Percentiles rank a stretch among this genome's conserved stretches.
phyloP scores from a whole-genome alignment of 2,888 invertebrate species.

The Masnerella sp. region DNA sequence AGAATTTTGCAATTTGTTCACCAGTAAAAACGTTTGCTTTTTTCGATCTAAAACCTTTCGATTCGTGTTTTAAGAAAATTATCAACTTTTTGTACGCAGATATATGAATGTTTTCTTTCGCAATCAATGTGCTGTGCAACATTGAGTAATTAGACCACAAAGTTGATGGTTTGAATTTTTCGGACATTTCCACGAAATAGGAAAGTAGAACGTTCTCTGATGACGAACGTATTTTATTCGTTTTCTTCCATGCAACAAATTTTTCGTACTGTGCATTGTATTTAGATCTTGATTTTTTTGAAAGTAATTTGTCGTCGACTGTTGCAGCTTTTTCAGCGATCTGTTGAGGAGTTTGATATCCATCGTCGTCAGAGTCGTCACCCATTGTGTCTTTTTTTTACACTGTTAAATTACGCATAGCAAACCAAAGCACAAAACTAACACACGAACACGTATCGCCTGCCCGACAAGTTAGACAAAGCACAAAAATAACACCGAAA shows the following conservation, averaged over 20 bases:
- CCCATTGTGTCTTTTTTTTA: not conserved
- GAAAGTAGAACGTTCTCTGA: slow-evolving; percentile 25
- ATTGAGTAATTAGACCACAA: slow-evolving; percentile 42
- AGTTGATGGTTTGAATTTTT: slow-evolving; percentile 34
- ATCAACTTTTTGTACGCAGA: slow-evolving; percentile 2
- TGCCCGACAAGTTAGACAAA: no score
- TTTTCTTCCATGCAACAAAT: slow-evolving; percentile 8
- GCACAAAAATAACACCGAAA: no score
- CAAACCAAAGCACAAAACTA: not conserved
- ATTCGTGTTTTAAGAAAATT: slow-evolving; percentile 7
- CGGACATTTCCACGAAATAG: slow-evolving; percentile 37
- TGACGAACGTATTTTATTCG: not conserved
- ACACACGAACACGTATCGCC: not conserved
- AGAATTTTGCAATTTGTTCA: not conserved
- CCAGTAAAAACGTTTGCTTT: slow-evolving; percentile 11
- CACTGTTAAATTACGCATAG: not conserved
- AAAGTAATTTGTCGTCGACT: slow-evolving; percentile 2
- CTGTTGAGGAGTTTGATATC: slow-evolving; percentile 5
- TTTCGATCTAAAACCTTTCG: not conserved
- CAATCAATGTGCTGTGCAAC: slow-evolving; percentile 9
- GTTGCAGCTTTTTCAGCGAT: slow-evolving; percentile 3
- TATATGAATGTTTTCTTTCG: slow-evolving; percentile 26
- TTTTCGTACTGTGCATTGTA: slow-evolving; percentile 9
- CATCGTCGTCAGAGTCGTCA: slow-evolving; percentile 3
- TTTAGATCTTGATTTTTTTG: slow-evolving; percentile 8